Evolutionary conservation across 2,888 invertebrate genomes (phyloP).

Genomic region (Yponomeuta malinellus): DNA sequence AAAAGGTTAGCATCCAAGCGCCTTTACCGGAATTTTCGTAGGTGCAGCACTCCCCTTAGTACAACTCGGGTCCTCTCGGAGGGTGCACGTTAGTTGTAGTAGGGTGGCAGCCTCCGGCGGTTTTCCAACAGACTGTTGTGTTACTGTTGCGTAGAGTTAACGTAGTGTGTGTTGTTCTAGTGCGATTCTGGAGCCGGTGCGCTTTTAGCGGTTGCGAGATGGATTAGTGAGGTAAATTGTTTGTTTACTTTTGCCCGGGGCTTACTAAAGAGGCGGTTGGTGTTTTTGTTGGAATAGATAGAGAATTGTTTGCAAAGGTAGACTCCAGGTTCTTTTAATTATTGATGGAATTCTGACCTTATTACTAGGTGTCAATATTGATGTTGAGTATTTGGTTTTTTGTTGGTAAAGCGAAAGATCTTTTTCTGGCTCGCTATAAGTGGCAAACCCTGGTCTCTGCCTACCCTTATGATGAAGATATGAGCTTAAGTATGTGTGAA

Average conservation of each 20-base stretch:
- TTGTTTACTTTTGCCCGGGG: conserved; percentile 6
- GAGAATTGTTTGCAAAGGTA: neutral
- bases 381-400: too few species aligned
- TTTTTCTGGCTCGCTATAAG: too few species aligned
- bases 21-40: neutral
- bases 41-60: conserved; percentile 60
- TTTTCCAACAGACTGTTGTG: conserved; percentile 6
- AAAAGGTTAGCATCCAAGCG: neutral
- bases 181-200: neutral
- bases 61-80: conserved; percentile 35
- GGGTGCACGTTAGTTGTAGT: conserved; percentile 36
- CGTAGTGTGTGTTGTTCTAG: conserved; percentile 1
- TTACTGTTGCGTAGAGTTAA: neutral
- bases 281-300: neutral
- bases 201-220: conserved; percentile 8
- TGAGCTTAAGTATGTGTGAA: too few species aligned
- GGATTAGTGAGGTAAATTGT: conserved; percentile 9
- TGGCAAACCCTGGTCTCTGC: too few species aligned
- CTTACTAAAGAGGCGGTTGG: neutral
- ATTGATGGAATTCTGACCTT: too few species aligned
- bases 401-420: too few species aligned
- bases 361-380: too few species aligned
- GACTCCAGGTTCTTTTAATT: too few species aligned
- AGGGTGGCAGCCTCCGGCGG: conserved; percentile 4
- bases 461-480: too few species aligned